A percentile compares a stretch with the other conserved stretches of the same genome.
Evolutionary conservation across 2,113 vertebrate species (phyloP).

Genomic region (Potamarius usumacintae): DNA sequence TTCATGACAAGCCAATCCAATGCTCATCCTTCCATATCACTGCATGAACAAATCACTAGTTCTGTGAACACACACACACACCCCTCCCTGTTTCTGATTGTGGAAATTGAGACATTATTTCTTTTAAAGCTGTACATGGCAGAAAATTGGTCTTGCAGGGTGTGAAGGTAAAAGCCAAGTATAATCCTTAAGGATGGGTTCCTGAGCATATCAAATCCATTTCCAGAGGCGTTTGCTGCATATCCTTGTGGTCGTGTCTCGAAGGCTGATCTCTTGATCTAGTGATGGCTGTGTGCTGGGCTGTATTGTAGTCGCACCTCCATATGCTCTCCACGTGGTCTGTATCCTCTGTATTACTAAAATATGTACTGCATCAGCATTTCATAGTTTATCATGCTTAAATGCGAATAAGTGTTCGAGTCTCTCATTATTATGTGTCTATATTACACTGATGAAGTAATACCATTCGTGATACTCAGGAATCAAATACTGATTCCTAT

Average conservation of each 20-base stretch:
- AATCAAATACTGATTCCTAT: slow-evolving; percentile 20
- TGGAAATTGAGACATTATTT: slow-evolving; percentile 30
- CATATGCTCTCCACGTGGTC: background rate
- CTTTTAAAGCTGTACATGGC: slow-evolving; percentile 26
- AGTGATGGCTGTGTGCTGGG: slow-evolving; percentile 2
- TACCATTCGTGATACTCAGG: slow-evolving; percentile 5
- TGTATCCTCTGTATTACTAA: background rate
- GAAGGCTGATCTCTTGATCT: slow-evolving; percentile 10
- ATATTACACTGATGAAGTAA: background rate
- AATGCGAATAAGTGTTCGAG: background rate
- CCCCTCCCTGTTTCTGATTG: background rate
- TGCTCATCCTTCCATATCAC: slow-evolving; percentile 22
- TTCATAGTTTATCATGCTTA: background rate
- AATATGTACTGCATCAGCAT: background rate
- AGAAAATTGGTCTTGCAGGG: slow-evolving; percentile 5
- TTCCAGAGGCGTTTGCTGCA: slow-evolving; percentile 26
- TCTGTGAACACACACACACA: too few relatives aligned
- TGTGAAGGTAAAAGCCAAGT: slow-evolving; percentile 34
- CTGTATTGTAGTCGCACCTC: slow-evolving; percentile 22
- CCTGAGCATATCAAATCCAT: slow-evolving; percentile 36
- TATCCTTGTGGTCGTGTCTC: slow-evolving; percentile 15
- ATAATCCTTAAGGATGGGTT: slow-evolving; percentile 22
- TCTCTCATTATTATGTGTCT: background rate
- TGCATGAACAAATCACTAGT: background rate
- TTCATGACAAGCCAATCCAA: slow-evolving; percentile 30